Percentiles rank a stretch among this genome's conserved stretches.
phyloP scores from a whole-genome alignment of 2,888 invertebrate genomes.

The Hanleya hanleyi region DNA sequence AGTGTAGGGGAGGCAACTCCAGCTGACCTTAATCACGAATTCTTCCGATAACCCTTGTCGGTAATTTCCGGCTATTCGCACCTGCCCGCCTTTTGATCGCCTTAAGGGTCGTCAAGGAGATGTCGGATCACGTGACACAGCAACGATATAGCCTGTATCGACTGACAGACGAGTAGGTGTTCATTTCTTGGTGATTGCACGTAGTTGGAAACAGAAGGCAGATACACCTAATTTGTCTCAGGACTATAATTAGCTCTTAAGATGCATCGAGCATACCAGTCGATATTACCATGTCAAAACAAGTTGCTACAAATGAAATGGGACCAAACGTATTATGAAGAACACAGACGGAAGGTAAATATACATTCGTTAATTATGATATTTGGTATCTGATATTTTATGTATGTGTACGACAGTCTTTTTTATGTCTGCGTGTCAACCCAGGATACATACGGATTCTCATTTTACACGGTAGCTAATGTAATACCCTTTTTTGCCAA shows the following conservation, averaged over 20 bases:
- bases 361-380: too few species aligned
- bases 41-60: background rate
- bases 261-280: constrained; percentile 71
- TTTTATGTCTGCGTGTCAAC: too few species aligned
- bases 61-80: background rate
- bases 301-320: constrained; percentile 71
- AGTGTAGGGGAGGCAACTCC: background rate
- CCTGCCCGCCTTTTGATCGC: background rate
- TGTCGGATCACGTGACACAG: background rate
- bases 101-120: background rate
- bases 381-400: too few species aligned
- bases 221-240: background rate
- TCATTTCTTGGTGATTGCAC: background rate
- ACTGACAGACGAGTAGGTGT: background rate
- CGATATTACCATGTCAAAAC: constrained; percentile 69
- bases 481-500: too few species aligned
- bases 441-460: too few species aligned
- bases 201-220: background rate
- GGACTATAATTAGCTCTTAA: too few species aligned
- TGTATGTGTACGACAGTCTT: too few species aligned
- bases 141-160: background rate
- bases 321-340: constrained; percentile 71
- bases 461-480: too few species aligned
- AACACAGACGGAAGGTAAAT: constrained; percentile 70
- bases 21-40: too few species aligned